Conservation (phyloP, 2,888 invertebrate species). For the Leucozona laternaria region DNA sequence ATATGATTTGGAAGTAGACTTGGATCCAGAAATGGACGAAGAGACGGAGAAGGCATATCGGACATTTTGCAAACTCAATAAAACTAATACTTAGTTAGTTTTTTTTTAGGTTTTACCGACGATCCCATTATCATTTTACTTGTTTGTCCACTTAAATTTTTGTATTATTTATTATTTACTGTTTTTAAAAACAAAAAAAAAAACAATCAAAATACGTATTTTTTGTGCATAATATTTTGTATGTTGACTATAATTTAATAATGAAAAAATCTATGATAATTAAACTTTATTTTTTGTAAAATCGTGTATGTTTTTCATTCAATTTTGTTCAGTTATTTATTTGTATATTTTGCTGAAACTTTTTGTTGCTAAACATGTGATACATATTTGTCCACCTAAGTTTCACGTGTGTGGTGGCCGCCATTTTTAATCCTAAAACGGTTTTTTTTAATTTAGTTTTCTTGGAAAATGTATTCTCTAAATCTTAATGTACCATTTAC, state of each 20-base stretch:
- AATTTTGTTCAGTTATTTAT: background rate
- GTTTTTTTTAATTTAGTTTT: no score
- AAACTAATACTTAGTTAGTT: background rate
- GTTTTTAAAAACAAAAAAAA: background rate
- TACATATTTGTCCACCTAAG: no score
- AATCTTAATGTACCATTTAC: no score
- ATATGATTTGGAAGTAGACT: conserved; percentile 84
- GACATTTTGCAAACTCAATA: conserved; percentile 83
- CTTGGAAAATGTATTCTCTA: no score
- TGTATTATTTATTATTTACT: conserved; percentile 42
- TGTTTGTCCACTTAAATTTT: conserved; percentile 40
- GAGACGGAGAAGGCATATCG: conserved; percentile 86
- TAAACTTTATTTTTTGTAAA: conserved; percentile 6
- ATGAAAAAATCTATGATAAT: conserved; percentile 12
- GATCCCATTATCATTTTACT: conserved; percentile 28
- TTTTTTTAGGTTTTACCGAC: background rate
- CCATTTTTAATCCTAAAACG: no score
- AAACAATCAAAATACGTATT: conserved; percentile 6
- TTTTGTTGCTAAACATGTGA: no score
- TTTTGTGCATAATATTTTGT: conserved; percentile 38
- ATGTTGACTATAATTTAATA: conserved; percentile 40
- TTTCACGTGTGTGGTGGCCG: no score
- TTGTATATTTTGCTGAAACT: no score
- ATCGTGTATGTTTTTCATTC: background rate
- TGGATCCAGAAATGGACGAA: conserved; percentile 87